Conservation (phyloP, 92 coral and sea anemone genomes). For the Montipora capitata region DNA sequence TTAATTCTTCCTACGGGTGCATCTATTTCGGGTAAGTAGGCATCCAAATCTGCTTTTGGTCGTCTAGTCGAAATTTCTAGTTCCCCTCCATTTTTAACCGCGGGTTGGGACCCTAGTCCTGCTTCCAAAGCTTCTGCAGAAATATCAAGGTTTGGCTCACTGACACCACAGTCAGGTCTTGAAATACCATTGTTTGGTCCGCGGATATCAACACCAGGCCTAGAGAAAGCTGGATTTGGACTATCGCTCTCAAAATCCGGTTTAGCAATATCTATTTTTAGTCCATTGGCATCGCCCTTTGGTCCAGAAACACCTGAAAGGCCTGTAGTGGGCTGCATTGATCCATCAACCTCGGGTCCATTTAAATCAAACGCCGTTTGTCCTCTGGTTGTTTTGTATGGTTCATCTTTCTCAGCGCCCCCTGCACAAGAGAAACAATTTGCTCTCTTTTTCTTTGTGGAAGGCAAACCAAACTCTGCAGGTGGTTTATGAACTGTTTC, state of each 20-base stretch:
- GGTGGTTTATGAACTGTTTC: neutral
- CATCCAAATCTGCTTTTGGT: neutral
- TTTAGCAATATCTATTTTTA: neutral
- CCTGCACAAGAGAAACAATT: slow-evolving; percentile 33
- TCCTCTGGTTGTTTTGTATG: slow-evolving; percentile 19
- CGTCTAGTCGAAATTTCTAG: neutral
- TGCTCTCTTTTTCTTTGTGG: slow-evolving; percentile 23
- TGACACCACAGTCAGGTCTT: neutral
- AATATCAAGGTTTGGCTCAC: neutral
- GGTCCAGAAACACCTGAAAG: neutral
- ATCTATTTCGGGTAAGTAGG: neutral
- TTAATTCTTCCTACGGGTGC: neutral
- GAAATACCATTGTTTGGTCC: neutral
- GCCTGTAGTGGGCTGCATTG: neutral
- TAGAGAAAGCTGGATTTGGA: neutral
- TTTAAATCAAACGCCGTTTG: neutral
- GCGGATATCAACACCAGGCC: neutral
- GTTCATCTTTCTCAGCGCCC: slow-evolving; percentile 18
- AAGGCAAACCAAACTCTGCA: neutral
- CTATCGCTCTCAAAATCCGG: neutral
- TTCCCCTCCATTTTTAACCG: neutral
- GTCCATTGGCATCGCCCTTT: neutral
- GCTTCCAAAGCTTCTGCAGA: neutral
- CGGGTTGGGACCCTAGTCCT: no score
- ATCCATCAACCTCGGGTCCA: neutral